phyloP scores from a whole-genome alignment of 2,888 invertebrate genomes.

The Terebella lapidaria region DNA sequence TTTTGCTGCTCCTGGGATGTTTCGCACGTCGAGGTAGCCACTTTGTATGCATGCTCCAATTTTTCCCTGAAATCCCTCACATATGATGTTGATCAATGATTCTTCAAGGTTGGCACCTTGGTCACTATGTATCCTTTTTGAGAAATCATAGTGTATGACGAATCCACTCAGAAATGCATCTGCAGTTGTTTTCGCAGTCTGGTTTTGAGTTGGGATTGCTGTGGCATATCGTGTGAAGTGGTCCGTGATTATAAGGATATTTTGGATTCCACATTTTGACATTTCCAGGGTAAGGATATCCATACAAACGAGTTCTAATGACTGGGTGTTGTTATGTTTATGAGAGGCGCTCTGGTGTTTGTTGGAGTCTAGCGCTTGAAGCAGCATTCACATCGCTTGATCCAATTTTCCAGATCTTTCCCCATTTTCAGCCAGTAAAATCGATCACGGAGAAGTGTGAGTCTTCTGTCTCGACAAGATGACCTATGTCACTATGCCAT shows the following conservation, averaged over 20 bases:
- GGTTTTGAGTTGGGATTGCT: not conserved
- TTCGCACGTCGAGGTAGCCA: not conserved
- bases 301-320: not conserved
- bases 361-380: not conserved
- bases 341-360: not conserved
- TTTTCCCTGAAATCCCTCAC: not conserved
- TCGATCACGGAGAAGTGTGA: not conserved
- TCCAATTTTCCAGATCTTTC: not conserved
- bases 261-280: not conserved
- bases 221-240: not conserved
- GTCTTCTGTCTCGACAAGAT: not conserved
- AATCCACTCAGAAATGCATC: not conserved
- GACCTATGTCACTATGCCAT: not conserved
- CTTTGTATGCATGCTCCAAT: not conserved
- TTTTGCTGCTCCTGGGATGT: not conserved
- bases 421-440: not conserved
- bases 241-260: not conserved
- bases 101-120: not conserved
- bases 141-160: not conserved
- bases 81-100: not conserved
- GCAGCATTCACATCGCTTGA: not conserved
- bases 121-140: not conserved
- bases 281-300: not conserved
- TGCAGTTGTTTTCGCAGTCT: constrained; percentile 3
- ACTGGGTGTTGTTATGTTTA: not conserved